Evolutionary conservation across 37 sponge, comb jelly and placozoan species (phyloP).

Genomic region (Spongilla lacustris): DNA sequence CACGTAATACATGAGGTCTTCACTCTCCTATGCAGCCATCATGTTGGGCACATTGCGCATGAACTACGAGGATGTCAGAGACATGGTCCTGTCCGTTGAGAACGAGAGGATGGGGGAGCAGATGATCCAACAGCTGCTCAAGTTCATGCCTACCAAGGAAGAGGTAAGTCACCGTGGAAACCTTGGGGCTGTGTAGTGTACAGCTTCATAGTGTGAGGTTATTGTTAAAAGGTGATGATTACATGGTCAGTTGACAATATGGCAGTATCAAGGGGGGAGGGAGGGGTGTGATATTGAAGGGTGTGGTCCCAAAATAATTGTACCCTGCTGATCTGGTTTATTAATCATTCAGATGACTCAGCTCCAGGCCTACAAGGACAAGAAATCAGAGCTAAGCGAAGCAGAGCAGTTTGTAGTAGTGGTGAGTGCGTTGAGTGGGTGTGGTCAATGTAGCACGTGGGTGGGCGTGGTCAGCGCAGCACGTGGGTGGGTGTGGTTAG

Average conservation of each 20-base stretch:
- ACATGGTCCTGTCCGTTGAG: slow-evolving; percentile 65
- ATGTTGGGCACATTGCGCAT: slow-evolving; percentile 74
- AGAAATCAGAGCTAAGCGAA: slow-evolving; percentile 77
- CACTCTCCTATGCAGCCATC: slow-evolving; percentile 51
- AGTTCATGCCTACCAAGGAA: slow-evolving; percentile 85
- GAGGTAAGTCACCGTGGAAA: slow-evolving; percentile 36
- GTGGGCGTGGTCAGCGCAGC: not conserved
- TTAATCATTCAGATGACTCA: slow-evolving; percentile 39
- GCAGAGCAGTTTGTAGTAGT: slow-evolving; percentile 88
- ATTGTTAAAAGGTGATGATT: too few species aligned
- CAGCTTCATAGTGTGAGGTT: too few species aligned
- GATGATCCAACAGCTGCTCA: slow-evolving; percentile 72
- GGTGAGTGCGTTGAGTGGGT: slow-evolving; percentile 33
- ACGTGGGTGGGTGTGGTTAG: not conserved
- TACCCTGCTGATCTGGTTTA: too few species aligned
- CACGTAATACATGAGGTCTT: too few species aligned
- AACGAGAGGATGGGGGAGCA: slow-evolving; percentile 72
- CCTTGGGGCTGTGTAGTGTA: not conserved
- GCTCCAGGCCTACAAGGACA: slow-evolving; percentile 59
- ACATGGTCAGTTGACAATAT: too few species aligned
- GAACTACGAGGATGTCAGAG: slow-evolving; percentile 55
- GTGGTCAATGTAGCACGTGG: not conserved
- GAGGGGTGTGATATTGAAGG: not conserved
- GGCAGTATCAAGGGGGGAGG: too few species aligned
- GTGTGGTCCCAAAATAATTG: not conserved